Conservation (phyloP, 1,140 invertebrate species). For the Drosophila pandora region DNA sequence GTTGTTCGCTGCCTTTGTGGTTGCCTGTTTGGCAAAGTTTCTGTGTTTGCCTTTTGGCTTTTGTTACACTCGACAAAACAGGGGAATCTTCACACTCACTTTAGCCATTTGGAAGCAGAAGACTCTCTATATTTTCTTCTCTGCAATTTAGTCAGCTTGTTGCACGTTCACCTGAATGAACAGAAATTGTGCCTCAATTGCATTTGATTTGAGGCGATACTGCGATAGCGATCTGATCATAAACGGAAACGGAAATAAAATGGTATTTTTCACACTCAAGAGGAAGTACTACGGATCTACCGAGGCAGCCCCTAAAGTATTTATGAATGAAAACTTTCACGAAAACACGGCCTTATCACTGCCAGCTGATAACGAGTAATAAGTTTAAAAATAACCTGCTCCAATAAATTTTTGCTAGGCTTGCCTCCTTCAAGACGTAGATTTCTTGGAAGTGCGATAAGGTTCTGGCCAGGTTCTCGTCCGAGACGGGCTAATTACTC, state of each 20-base stretch:
- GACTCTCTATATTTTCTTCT: constrained; percentile 1
- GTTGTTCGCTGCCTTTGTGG: constrained; percentile 68
- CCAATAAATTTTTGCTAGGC: constrained; percentile 65
- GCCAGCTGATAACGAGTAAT: constrained; percentile 39
- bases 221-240: constrained; percentile 29
- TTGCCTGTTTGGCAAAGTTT: constrained; percentile 29
- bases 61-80: constrained; percentile 17
- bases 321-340: constrained; percentile 44
- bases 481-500: constrained; percentile 21
- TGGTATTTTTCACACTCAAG: constrained; percentile 10
- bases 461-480: constrained; percentile 11
- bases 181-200: constrained; percentile 31
- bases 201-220: constrained; percentile 37
- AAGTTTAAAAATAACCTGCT: constrained; percentile 66
- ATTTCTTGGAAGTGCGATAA: constrained; percentile 71
- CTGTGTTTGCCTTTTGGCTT: constrained; percentile 41
- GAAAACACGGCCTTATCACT: background rate
- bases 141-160: constrained; percentile 57
- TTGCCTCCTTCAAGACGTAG: constrained; percentile 22
- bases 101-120: background rate
- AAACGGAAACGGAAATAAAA: constrained; percentile 44
- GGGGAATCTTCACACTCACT: background rate
- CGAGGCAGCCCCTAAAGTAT: background rate
- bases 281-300: constrained; percentile 6
- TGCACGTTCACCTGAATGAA: constrained; percentile 27